Percentiles rank a stretch among this genome's conserved stretches.
Conservation (phyloP, 2,888 invertebrate species). For the Callyntrura sp. region DNA sequence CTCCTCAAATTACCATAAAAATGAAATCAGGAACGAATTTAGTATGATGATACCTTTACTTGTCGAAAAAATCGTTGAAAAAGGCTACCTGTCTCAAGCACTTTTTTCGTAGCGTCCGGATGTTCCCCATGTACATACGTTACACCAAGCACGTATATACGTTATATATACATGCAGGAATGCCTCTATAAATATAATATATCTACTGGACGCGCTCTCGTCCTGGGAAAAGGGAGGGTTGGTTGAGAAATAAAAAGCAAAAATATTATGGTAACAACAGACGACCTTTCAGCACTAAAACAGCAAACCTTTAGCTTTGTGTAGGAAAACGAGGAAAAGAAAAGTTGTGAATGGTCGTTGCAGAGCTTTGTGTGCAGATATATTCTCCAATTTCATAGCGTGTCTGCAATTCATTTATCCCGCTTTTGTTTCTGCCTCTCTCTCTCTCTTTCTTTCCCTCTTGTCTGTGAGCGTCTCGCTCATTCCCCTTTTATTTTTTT, state of each 20-base stretch:
- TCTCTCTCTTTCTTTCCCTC: neutral
- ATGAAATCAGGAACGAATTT: slow-evolving; percentile 64
- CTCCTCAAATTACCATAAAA: slow-evolving; percentile 72
- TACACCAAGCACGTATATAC: neutral
- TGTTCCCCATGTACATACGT: neutral
- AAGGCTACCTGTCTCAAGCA: neutral
- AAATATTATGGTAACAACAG: slow-evolving; percentile 6
- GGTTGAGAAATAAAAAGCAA: neutral
- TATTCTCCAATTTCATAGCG: slow-evolving; percentile 50
- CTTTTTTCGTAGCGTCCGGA: neutral
- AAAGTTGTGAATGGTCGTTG: neutral
- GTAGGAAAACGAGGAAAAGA: neutral
- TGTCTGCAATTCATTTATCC: slow-evolving; percentile 61
- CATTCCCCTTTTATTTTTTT: neutral
- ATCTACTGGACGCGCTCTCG: neutral
- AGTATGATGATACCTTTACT: slow-evolving; percentile 23
- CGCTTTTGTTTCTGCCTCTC: slow-evolving; percentile 43
- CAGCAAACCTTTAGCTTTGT: slow-evolving; percentile 4
- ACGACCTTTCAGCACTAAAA: slow-evolving; percentile 20
- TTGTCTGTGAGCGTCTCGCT: neutral
- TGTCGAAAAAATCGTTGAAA: neutral
- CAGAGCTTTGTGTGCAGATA: slow-evolving; percentile 19
- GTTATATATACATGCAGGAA: neutral
- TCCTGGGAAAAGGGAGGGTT: neutral
- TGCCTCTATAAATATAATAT: neutral